Conservation (phyloP, 2,113 vertebrate genomes). For the Crotalus helleri region DNA sequence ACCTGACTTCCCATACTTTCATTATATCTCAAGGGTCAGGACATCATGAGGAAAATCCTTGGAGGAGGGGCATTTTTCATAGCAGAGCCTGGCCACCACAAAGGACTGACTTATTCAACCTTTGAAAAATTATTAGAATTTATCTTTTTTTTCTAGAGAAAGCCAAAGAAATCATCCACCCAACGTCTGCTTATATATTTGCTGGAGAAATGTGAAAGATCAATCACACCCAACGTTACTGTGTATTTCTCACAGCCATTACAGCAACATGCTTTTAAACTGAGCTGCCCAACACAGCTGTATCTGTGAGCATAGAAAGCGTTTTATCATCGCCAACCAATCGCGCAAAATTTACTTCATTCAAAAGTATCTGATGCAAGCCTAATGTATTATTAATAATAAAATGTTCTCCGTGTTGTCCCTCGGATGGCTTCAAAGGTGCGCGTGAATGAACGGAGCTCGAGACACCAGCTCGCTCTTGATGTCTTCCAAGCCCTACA, state of each 20-base stretch:
- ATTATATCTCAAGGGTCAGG: not conserved
- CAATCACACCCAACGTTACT: not conserved
- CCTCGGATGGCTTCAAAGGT: not conserved
- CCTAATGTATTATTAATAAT: not conserved
- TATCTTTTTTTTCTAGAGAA: not conserved
- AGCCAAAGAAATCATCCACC: not conserved
- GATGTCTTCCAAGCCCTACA: not conserved
- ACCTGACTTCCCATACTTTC: not conserved
- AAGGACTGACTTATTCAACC: not conserved
- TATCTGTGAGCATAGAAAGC: not conserved
- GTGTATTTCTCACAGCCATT: not conserved
- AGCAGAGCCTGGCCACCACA: not conserved
- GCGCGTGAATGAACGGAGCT: no score
- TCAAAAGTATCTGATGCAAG: not conserved
- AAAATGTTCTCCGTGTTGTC: not conserved
- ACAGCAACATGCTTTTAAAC: not conserved
- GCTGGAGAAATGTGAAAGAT: not conserved
- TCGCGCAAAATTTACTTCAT: not conserved
- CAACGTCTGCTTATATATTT: not conserved
- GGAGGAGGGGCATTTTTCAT: not conserved
- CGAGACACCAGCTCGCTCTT: not conserved
- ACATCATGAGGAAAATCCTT: not conserved
- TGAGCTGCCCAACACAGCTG: not conserved
- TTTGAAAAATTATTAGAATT: not conserved
- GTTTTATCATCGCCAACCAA: not conserved